Evolutionary conservation across 2,797 vertebrate genomes (phyloP).

Genomic region (Dendrocincla fuliginosa): DNA sequence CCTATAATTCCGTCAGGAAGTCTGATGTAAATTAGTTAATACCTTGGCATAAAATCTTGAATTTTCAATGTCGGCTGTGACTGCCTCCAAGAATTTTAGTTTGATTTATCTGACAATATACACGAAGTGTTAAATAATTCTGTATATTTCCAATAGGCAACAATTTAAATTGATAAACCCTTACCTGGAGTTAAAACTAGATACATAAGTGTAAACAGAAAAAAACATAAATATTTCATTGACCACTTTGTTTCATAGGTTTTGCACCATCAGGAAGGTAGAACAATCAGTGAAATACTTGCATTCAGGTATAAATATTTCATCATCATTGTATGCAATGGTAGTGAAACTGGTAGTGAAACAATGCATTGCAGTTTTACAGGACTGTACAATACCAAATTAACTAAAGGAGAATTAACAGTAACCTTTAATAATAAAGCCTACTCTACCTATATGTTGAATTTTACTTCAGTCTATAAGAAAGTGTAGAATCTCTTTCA

Average conservation of each 20-base stretch:
- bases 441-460: background rate
- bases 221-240: background rate
- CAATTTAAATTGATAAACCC: background rate
- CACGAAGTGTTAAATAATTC: background rate
- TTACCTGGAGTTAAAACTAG: background rate
- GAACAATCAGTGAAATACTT: background rate
- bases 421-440: background rate
- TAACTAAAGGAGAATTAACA: background rate
- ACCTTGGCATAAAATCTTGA: background rate
- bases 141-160: background rate
- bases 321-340: background rate
- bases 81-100: background rate
- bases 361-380: background rate
- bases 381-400: accelerated
- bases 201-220: background rate
- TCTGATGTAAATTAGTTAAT: background rate
- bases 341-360: background rate
- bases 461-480: background rate
- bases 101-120: background rate
- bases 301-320: background rate
- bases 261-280: background rate
- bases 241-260: background rate
- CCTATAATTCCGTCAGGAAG: background rate
- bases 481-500: background rate
- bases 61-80: accelerated